A percentile compares a stretch with the other conserved stretches of the same genome.
These are phyloP conservation scores for Nezara viridula DNA, from an alignment of 2,888 invertebrate genomes.

Conservation along the genomic window DNA sequence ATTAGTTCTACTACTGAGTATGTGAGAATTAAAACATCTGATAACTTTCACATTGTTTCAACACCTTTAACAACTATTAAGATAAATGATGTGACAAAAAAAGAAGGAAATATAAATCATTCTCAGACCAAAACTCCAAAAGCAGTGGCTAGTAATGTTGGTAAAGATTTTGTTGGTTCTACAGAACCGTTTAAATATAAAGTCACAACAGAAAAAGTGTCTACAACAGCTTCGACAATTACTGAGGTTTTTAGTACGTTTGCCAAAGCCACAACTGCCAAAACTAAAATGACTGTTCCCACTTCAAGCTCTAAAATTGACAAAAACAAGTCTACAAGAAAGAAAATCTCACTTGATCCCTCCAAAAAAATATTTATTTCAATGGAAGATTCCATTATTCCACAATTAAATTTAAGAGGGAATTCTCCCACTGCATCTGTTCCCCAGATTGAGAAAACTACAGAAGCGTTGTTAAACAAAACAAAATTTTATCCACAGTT, in stretches of 20 bases:
- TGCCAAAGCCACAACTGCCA: background rate
- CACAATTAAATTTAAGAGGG: background rate
- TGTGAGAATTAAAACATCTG: background rate
- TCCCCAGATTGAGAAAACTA: background rate
- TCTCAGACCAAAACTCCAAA: background rate
- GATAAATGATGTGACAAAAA: background rate
- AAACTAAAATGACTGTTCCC: background rate
- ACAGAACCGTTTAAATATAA: background rate
- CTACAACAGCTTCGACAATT: background rate
- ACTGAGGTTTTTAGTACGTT: background rate
- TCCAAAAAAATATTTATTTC: constrained; percentile 30
- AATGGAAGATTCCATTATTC: constrained; percentile 9
- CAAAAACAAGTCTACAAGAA: background rate
- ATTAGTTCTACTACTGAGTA: background rate
- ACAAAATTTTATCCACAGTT: background rate
- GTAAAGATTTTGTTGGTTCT: background rate
- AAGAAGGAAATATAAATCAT: background rate
- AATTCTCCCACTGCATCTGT: background rate
- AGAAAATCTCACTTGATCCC: constrained; percentile 23
- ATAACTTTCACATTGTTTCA: background rate
- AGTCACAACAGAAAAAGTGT: background rate
- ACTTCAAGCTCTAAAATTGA: background rate
- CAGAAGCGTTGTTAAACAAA: background rate
- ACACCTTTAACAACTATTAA: background rate
- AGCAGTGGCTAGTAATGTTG: background rate